Conservation (phyloP, 1,140 invertebrate genomes). For the Bombus terrestris region DNA sequence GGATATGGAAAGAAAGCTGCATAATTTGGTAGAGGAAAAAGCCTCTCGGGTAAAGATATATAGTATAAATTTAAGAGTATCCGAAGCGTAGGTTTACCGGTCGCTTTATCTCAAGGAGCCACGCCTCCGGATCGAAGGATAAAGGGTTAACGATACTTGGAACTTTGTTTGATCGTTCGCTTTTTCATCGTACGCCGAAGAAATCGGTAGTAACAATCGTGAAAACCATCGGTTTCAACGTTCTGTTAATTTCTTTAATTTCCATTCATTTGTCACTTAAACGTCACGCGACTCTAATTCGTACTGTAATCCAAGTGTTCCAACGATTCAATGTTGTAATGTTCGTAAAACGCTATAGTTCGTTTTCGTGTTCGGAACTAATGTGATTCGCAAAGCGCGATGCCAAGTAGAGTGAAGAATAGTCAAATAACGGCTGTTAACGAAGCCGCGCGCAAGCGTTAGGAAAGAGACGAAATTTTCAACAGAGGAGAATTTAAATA, state of each 20-base stretch:
- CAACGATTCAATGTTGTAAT: background rate
- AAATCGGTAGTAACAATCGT: slow-evolving; percentile 34
- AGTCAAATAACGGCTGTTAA: background rate
- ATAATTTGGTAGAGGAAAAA: slow-evolving; percentile 3
- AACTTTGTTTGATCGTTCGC: background rate
- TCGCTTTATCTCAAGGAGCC: slow-evolving; percentile 37
- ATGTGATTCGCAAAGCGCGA: background rate
- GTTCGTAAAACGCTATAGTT: too few species aligned
- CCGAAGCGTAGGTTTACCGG: slow-evolving; percentile 13
- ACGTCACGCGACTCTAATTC: background rate
- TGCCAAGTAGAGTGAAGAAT: background rate
- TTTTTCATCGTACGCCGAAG: background rate
- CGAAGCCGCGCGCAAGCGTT: background rate
- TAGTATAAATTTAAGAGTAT: slow-evolving; percentile 38
- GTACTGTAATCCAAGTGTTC: background rate
- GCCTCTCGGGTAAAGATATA: background rate
- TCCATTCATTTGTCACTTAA: background rate
- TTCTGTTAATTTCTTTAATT: background rate
- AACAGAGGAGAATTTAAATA: background rate
- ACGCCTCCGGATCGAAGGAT: slow-evolving; percentile 24
- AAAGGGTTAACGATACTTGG: slow-evolving; percentile 49
- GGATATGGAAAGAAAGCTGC: background rate
- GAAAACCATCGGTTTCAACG: background rate
- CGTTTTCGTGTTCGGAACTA: background rate
- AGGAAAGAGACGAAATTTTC: background rate